Evolutionary conservation across 2,797 vertebrate species (phyloP), one percentile per base, ranked within the genome.

Genomic region (Falco cherrug): DNA sequence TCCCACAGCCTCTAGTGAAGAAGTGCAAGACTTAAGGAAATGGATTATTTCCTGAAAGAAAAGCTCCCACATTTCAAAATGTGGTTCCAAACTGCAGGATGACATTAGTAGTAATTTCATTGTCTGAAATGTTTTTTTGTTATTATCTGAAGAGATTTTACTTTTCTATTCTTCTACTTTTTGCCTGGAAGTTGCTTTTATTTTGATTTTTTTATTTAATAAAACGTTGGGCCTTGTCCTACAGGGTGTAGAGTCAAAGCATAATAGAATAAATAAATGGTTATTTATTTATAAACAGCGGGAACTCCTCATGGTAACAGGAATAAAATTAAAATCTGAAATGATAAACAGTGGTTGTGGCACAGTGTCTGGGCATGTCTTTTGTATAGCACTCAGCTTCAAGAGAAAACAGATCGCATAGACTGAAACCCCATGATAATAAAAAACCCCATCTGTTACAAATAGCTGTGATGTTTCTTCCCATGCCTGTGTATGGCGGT

Each of bases 211-310:
- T 41, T 33, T 39, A 39, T 2, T 51, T 85, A 59, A 60, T 60
- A 57, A 75, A 63, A 37, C 37, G 10, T n/a, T 91, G 61, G 16
- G 25, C 39, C 10, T 8, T 69, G 10, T 80, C 54, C 59, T 78
- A 56, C 56, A 79, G 69, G 41, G 45, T 56, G 10, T 74, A 31
- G 71, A 75, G 29, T 48, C 11, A 4, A 63, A 73, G 22, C 28
- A 39, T 61, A 73, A 56, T 45, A 65, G 47, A 79, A 73, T 74
- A 79, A 87, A 41, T 84, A 87, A 81, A 51, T 79, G 59, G 50
- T 50, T 91, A 45, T 76, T 93, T 93, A 59, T 94, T 95, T 95
- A 56, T 76, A 82, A 96, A 82, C 74, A 88, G 39, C 19, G 7
- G n/a, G 35, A 95, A 39, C 7, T 75, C 54, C 28, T 93, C 47